phyloP scores from a whole-genome alignment of 2,888 invertebrate genomes.

The Cenopis cana region DNA sequence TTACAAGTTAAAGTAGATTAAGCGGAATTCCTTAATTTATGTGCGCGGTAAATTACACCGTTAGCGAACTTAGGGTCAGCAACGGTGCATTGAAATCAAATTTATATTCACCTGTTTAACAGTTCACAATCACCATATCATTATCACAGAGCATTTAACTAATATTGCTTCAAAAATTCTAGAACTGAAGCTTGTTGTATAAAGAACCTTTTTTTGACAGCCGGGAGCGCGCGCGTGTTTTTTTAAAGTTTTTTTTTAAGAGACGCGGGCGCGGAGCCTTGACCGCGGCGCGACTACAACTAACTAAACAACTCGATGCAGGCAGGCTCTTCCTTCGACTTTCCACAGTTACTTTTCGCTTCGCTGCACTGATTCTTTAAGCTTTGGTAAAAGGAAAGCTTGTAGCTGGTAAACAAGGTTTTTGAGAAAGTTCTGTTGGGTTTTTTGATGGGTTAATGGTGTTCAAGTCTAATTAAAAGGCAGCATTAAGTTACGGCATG shows the following conservation, averaged over 20 bases:
- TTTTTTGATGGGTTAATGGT: constrained; percentile 16
- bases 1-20: constrained; percentile 23
- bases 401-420: constrained; percentile 43
- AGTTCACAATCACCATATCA: constrained; percentile 80
- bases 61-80: constrained; percentile 44
- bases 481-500: background rate
- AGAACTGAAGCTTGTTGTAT: constrained; percentile 17
- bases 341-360: constrained; percentile 83
- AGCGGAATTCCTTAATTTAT: constrained; percentile 32
- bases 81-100: constrained; percentile 58
- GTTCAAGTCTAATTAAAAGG: background rate
- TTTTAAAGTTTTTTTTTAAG: constrained; percentile 61
- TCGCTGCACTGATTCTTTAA: constrained; percentile 74
- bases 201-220: constrained; percentile 66
- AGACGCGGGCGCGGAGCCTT: constrained; percentile 71
- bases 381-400: constrained; percentile 38
- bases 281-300: constrained; percentile 79
- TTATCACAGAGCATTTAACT: constrained; percentile 81
- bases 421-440: constrained; percentile 43
- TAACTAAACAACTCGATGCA: constrained; percentile 69
- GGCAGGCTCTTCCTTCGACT: constrained; percentile 71
- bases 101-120: constrained; percentile 79
- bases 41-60: constrained; percentile 39
- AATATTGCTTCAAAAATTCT: background rate
- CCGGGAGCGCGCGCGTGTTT: constrained; percentile 72